phyloP scores from a whole-genome alignment of 2,113 vertebrate genomes.

The Nothocercus julius region DNA sequence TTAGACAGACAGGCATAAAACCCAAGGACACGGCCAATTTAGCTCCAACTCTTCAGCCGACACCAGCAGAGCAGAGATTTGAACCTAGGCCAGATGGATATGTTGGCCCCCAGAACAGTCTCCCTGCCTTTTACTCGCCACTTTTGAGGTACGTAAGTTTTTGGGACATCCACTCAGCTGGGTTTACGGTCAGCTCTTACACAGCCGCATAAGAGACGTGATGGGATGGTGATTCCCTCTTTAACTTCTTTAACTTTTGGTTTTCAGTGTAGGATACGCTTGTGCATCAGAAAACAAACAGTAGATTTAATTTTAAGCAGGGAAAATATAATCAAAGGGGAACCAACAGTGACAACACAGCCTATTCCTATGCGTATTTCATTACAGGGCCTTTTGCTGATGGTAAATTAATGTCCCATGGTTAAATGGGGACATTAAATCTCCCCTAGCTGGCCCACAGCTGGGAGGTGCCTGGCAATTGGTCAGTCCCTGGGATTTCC shows the following conservation, averaged over 20 bases:
- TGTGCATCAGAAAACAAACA: fast-evolving
- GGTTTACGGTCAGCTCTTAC: not conserved
- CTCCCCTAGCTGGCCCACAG: not conserved
- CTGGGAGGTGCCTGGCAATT: not conserved
- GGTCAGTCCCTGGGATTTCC: not conserved
- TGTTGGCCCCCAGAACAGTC: not conserved
- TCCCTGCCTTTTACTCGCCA: not conserved
- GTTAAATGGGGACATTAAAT: not conserved
- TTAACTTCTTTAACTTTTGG: not conserved
- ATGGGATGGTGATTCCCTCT: not conserved
- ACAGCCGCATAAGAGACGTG: not conserved
- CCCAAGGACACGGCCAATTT: not conserved
- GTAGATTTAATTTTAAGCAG: not conserved
- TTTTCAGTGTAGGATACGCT: not conserved
- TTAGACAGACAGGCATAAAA: not conserved
- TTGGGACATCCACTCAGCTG: not conserved
- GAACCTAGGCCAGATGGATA: not conserved
- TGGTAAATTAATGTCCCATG: not conserved
- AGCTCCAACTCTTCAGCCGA: not conserved
- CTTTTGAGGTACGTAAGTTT: not conserved
- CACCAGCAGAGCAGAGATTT: not conserved
- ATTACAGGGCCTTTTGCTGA: not conserved
- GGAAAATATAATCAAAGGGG: not conserved
- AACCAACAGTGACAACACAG: not conserved
- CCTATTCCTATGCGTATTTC: not conserved